A percentile compares a stretch with the other conserved stretches of the same genome.
These are phyloP conservation scores for Copidosoma aretas DNA, from an alignment of 2,888 invertebrate genomes.

Conservation along the genomic window DNA sequence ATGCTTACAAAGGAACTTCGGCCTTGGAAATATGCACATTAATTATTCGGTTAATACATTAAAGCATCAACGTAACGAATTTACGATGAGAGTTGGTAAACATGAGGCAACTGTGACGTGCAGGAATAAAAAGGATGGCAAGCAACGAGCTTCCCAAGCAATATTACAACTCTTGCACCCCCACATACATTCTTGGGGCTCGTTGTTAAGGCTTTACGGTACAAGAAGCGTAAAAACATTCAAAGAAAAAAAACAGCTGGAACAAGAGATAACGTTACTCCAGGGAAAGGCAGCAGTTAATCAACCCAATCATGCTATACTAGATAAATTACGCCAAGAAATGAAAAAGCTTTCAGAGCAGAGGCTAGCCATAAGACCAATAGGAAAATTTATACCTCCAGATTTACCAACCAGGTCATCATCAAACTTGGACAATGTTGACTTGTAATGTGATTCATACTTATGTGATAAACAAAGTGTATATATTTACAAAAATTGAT, in stretches of 20 bases:
- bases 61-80: constrained; percentile 90
- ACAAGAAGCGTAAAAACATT: constrained; percentile 89
- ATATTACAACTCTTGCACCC: constrained; percentile 92
- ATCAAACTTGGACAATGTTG: constrained; percentile 80
- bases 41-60: constrained; percentile 85
- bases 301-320: constrained; percentile 89
- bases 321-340: constrained; percentile 83
- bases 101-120: constrained; percentile 87
- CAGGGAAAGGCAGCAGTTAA: constrained; percentile 88
- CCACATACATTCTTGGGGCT: constrained; percentile 93
- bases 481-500: constrained; percentile 6
- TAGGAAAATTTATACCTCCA: constrained; percentile 70
- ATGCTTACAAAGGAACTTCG: constrained; percentile 91
- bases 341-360: constrained; percentile 78
- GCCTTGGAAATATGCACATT: constrained; percentile 87
- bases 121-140: constrained; percentile 95
- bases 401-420: constrained; percentile 75
- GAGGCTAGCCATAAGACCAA: constrained; percentile 64
- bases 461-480: not conserved
- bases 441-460: constrained; percentile 64
- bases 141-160: constrained; percentile 93
- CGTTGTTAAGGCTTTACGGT: constrained; percentile 89
- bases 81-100: constrained; percentile 93
- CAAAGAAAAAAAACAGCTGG: constrained; percentile 90
- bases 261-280: constrained; percentile 90